A percentile compares a stretch with the other conserved stretches of the same genome.
phyloP scores from a whole-genome alignment of 2,888 invertebrate species.

The Chymomyza fuscimana region DNA sequence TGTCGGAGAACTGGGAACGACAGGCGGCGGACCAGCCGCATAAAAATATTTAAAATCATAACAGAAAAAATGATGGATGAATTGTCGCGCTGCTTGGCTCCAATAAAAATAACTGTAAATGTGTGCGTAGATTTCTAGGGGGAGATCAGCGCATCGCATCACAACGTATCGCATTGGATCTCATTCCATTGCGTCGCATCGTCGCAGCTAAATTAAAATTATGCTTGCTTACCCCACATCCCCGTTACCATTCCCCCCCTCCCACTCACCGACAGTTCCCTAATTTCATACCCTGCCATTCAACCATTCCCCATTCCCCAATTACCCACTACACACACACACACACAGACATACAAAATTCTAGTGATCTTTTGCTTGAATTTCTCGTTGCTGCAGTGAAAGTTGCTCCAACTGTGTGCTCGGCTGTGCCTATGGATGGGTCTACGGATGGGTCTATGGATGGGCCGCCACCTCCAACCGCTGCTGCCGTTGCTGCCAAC shows the following conservation, averaged over 20 bases:
- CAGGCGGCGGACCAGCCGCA: neutral
- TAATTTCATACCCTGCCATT: neutral
- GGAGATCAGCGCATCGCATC: conserved; percentile 48
- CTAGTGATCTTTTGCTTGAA: conserved; percentile 63
- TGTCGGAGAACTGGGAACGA: neutral
- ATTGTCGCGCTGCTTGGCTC: conserved; percentile 76
- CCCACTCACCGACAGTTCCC: neutral
- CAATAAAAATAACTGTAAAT: conserved; percentile 76
- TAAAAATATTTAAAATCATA: conserved; percentile 64
- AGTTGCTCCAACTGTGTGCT: conserved; percentile 48
- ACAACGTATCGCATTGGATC: neutral
- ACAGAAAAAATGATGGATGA: conserved; percentile 74
- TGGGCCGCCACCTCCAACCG: neutral
- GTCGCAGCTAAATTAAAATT: conserved; percentile 63
- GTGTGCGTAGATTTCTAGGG: conserved; percentile 58
- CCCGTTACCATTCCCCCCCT: neutral
- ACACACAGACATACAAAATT: conserved; percentile 35
- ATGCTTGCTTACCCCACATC: conserved; percentile 36
- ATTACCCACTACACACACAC: neutral
- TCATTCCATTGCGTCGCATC: neutral
- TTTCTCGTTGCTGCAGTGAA: conserved; percentile 58
- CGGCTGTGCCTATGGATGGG: conserved; percentile 13
- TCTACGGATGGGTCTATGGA: too few species aligned
- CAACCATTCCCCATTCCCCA: conserved; percentile 2
- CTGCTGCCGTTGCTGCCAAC: conserved; percentile 22